Evolutionary conservation across 1,140 invertebrate genomes (phyloP).

Genomic region (Drosophila kikkawai): DNA sequence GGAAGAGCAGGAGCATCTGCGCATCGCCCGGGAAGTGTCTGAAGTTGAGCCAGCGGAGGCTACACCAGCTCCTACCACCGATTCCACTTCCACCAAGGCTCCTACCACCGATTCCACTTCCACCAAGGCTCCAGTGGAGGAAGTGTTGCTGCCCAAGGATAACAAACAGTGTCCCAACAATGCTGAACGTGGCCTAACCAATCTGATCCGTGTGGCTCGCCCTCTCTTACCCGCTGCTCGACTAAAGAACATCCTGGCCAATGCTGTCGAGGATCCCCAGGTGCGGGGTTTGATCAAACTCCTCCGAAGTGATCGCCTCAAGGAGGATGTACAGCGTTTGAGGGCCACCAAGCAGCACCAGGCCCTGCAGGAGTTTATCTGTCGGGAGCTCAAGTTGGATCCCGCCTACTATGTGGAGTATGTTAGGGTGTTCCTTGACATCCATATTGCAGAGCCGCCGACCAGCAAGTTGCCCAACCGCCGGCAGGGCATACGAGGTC

Average conservation of each 20-base stretch:
- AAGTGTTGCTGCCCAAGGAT: constrained; percentile 7
- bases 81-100: background rate
- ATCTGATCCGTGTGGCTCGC: constrained; percentile 56
- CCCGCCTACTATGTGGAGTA: constrained; percentile 51
- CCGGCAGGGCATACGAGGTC: constrained; percentile 55
- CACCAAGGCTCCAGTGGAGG: background rate
- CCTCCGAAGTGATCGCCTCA: constrained; percentile 46
- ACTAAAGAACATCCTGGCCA: constrained; percentile 57
- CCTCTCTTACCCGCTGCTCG: constrained; percentile 38
- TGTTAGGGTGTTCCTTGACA: constrained; percentile 42
- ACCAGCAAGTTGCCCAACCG: constrained; percentile 51
- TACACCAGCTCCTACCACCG: background rate
- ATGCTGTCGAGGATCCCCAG: constrained; percentile 55
- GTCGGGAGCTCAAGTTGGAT: constrained; percentile 50
- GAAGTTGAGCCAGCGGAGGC: background rate
- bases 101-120: background rate
- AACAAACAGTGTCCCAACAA: constrained; percentile 40
- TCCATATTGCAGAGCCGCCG: constrained; percentile 24
- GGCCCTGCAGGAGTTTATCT: constrained; percentile 45
- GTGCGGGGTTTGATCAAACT: constrained; percentile 34
- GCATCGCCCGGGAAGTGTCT: background rate
- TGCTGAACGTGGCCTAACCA: constrained; percentile 41
- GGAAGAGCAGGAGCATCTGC: constrained; percentile 4
- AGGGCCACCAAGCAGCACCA: constrained; percentile 44
- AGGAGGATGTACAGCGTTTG: constrained; percentile 20